Evolutionary conservation across 1,140 invertebrate genomes (phyloP).

Genomic region (Semibalanus balanoides): DNA sequence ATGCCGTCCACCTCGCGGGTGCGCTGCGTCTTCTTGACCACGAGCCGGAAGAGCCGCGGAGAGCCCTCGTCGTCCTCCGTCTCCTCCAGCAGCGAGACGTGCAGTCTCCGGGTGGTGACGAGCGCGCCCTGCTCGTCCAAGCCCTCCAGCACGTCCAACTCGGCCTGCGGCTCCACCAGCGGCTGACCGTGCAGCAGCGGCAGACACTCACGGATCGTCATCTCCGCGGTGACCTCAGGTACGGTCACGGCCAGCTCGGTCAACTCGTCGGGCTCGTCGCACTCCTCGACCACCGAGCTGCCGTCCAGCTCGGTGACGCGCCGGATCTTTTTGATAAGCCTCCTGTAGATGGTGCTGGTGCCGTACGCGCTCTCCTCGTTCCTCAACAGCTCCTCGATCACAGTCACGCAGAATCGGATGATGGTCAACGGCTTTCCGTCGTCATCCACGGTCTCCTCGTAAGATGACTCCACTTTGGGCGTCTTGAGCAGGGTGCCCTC

Average conservation of each 20-base stretch:
- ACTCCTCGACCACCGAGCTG: background rate
- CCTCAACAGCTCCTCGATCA: background rate
- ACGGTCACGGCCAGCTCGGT: background rate
- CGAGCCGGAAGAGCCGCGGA: background rate
- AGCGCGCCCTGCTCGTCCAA: background rate
- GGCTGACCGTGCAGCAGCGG: background rate
- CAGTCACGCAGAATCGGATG: background rate
- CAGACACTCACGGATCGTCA: background rate
- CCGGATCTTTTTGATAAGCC: background rate
- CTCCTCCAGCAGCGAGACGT: background rate
- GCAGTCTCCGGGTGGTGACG: background rate
- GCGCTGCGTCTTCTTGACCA: background rate
- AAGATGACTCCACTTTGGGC: background rate
- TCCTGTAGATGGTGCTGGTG: background rate
- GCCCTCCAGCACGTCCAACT: background rate
- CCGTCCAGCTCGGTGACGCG: background rate
- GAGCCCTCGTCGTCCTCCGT: background rate
- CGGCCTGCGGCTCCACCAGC: background rate
- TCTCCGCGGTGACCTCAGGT: background rate
- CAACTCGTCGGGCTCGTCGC: background rate
- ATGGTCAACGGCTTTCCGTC: background rate
- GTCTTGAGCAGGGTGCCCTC: background rate
- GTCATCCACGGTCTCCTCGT: background rate
- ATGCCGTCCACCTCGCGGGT: background rate
- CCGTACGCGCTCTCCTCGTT: no score